Evolutionary conservation across 2,797 vertebrate genomes (phyloP).

Genomic region (Phrynocephalus forsythii): DNA sequence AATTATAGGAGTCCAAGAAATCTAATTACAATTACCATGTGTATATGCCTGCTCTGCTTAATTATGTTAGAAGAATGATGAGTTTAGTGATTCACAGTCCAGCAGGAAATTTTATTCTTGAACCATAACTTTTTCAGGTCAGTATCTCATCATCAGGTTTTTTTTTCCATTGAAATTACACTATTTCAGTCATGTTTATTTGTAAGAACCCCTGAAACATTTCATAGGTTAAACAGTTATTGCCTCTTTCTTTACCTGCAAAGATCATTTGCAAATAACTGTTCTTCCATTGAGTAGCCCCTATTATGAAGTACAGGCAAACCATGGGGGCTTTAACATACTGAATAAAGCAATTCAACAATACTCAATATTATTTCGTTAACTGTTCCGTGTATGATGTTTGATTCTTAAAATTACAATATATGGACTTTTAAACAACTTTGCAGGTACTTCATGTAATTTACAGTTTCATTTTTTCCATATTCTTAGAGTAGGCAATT

Average conservation of each 20-base stretch:
- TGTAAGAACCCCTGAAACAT: not conserved
- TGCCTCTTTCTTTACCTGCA: not conserved
- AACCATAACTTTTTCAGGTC: conserved; percentile 24
- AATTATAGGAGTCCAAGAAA: conserved; percentile 48
- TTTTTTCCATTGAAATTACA: conserved; percentile 32
- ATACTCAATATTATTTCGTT: not conserved
- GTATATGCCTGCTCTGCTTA: conserved; percentile 50
- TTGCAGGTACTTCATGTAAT: not conserved
- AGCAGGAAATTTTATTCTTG: conserved; percentile 1
- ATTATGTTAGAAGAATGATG: conserved; percentile 53
- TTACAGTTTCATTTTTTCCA: not conserved
- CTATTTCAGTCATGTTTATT: not conserved
- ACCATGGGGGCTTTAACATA: not conserved
- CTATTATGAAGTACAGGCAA: not conserved
- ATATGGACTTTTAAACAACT: too few species aligned
- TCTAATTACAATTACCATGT: conserved; percentile 46
- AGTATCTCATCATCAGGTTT: conserved; percentile 47
- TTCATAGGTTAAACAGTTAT: not conserved
- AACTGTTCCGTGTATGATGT: not conserved
- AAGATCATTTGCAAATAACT: not conserved
- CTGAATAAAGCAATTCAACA: not conserved
- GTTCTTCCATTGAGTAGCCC: not conserved
- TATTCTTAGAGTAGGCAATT: too few species aligned
- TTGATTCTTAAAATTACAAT: too few species aligned
- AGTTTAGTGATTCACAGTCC: conserved; percentile 19